Evolutionary conservation across 1,140 invertebrate genomes (phyloP), one percentile per base, ranked within the genome.

Genomic region (Doryteuthis pealeii): DNA sequence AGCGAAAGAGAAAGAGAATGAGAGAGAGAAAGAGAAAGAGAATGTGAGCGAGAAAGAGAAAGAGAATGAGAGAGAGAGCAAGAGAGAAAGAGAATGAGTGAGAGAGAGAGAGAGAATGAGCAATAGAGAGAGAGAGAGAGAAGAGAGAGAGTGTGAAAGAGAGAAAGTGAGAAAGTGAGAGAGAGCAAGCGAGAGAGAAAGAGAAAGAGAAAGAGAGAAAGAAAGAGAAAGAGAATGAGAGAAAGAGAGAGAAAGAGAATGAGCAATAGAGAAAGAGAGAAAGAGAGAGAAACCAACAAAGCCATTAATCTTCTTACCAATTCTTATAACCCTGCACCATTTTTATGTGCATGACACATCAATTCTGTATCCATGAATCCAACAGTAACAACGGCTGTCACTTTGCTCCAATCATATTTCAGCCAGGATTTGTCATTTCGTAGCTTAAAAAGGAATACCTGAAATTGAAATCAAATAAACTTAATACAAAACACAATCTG

Each of bases 361-460:
- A 88, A 76, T 0, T 86, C 76, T 0, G 73, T n/a, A 73, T 85
- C 84, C 49, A 82, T 67, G 70, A 86, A 88, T 35, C 84, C 84
- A 71, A 82, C 81, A 71, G 85, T 79, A 15, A 86, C 85, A 33
- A 89, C 82, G 0, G 88, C 87, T 18, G 88, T 88, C 10, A 88
- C 70, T 78, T 87, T 88, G 26, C 75, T 76, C 87, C 86, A 89
- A 76, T 88, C 84, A 80, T 86, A 89, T 40, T 79, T 84, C 18
- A 72, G 74, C 88, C 87, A 88, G 43, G 80, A 80, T 8, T 74
- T 73, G 32, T 83, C 74, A 28, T 84, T 82, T 62, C 77, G 75
- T 12, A 87, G 58, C 2, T 85, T 83, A 78, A 88, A 88, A 18
- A 85, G 82, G 79, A 86, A 87, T 3, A 87, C 78, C 86, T 89